Evolutionary conservation across 2,113 vertebrate genomes (phyloP).

Genomic region (Catharus bicknelli): DNA sequence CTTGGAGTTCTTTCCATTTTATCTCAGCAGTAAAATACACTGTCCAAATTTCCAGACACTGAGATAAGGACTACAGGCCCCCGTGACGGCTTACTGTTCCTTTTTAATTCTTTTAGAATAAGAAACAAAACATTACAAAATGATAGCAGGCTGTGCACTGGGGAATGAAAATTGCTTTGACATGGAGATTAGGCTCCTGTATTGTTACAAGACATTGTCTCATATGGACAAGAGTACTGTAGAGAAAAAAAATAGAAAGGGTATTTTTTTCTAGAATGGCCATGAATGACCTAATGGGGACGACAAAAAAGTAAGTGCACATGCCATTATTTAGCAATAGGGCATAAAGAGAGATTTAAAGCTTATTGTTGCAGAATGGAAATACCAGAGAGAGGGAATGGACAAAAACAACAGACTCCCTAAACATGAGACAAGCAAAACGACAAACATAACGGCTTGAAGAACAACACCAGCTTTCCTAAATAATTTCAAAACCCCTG

Average conservation of each 20-base stretch:
- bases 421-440: conserved; percentile 80
- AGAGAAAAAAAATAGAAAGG: conserved; percentile 79
- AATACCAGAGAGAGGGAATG: conserved; percentile 81
- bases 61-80: conserved; percentile 90
- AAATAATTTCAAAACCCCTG: conserved; percentile 34
- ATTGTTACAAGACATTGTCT: conserved; percentile 99
- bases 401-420: conserved; percentile 80
- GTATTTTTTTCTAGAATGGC: conserved; percentile 87
- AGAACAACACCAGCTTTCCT: conserved; percentile 52
- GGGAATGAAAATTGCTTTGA: conserved; percentile 99
- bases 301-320: conserved; percentile 89
- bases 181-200: conserved; percentile 96
- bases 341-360: conserved; percentile 89
- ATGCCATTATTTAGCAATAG: conserved; percentile 87
- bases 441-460: conserved; percentile 66
- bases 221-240: conserved; percentile 88
- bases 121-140: conserved; percentile 98
- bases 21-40: conserved; percentile 93
- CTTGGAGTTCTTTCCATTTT: conserved; percentile 88
- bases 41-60: conserved; percentile 92
- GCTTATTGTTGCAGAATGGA: conserved; percentile 84
- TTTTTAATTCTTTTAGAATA: conserved; percentile 96
- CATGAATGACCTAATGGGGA: conserved; percentile 92
- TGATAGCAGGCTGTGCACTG: conserved; percentile 93
- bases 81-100: conserved; percentile 87